Evolutionary conservation across 2,888 invertebrate genomes (phyloP).

Genomic region (Sepioteuthis lessoniana): DNA sequence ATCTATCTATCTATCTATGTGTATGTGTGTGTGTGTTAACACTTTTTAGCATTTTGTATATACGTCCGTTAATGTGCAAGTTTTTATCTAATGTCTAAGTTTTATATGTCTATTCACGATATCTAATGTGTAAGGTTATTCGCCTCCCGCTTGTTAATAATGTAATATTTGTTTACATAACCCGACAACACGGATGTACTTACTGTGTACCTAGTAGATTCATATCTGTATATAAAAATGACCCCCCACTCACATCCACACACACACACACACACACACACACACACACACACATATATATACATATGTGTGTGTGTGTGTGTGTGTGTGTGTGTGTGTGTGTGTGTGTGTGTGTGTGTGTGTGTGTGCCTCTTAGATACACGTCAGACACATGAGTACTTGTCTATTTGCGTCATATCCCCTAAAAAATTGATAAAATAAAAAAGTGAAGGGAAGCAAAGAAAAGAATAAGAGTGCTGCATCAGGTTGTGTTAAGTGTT

Average conservation of each 20-base stretch:
- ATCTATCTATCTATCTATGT: background rate
- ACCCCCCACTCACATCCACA: background rate
- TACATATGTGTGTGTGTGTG: background rate
- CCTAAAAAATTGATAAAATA: background rate
- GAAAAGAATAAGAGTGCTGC: background rate
- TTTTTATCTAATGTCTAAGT: no score
- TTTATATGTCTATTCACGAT: no score
- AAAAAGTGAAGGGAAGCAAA: background rate
- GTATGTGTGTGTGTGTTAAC: background rate
- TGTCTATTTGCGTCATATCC: background rate
- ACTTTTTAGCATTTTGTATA: background rate
- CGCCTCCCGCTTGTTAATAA: no score
- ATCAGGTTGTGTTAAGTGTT: conserved; percentile 33
- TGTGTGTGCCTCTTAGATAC: background rate
- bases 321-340: no score
- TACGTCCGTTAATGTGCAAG: background rate
- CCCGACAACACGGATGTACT: no score
- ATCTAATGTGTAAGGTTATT: no score
- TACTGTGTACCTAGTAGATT: no score
- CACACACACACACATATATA: background rate
- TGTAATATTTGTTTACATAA: no score
- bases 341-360: background rate
- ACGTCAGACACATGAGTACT: background rate
- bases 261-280: background rate
- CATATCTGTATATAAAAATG: background rate